A percentile compares a stretch with the other conserved stretches of the same genome.
These are phyloP conservation scores for Thomomys bottae DNA, from an alignment of 2,113 vertebrate genomes.

Conservation along the genomic window DNA sequence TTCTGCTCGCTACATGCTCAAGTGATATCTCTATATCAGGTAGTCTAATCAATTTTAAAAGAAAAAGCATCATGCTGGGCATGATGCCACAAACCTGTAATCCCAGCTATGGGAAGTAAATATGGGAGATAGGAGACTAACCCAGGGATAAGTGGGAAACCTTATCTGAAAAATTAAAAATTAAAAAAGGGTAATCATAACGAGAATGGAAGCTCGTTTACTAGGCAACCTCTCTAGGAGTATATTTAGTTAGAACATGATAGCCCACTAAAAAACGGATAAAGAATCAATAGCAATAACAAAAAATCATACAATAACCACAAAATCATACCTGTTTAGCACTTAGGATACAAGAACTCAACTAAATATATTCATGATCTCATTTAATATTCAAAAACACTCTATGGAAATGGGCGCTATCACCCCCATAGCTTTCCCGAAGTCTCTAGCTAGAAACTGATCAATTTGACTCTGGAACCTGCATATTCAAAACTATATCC, in stretches of 20 bases:
- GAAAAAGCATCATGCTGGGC: background rate
- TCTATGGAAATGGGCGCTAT: background rate
- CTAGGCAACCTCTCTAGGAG: background rate
- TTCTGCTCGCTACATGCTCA: background rate
- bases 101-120: too few relatives aligned
- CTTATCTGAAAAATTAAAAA: too few relatives aligned
- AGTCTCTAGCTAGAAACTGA: background rate
- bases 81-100: too few relatives aligned
- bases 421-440: background rate
- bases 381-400: constrained; percentile 22
- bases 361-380: background rate
- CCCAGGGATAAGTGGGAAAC: too few relatives aligned
- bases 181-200: too few relatives aligned
- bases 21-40: background rate
- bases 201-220: too few relatives aligned
- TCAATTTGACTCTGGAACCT: background rate
- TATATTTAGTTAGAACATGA: background rate
- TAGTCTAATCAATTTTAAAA: background rate
- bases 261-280: background rate
- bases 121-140: too few relatives aligned
- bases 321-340: background rate
- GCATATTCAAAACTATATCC: background rate
- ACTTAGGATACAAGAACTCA: background rate
- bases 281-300: background rate
- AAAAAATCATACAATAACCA: background rate